Base-by-base conservation (phyloP, 1,140 invertebrate species). In the Ips nitidus region DNA sequence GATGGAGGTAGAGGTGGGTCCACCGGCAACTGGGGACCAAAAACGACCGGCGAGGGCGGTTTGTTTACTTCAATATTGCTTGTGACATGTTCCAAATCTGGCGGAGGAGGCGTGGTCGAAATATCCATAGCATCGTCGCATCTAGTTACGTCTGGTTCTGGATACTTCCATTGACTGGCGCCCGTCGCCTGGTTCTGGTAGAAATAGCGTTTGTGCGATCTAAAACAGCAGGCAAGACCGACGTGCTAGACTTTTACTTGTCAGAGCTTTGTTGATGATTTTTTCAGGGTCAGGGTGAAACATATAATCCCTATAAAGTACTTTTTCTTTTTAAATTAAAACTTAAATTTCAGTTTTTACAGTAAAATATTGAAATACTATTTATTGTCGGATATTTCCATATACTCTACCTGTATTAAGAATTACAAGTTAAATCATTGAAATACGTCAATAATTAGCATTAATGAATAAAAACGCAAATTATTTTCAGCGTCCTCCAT, bases 101-200 rank as follows among this genome's bases (percentile, higher is more conserved):
- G 63, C 2, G 71, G 75, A 52, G 86, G 86, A 43, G 86, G 86
- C 2, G 86, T 87, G 6, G 84, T 86, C 53, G 84, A 86, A 42
- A 88, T 80, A 75, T 87, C 86, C 86, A 88, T 88, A 37, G 85
- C 86, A 71, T 86, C 85, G 38, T 85, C 84, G 53, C 82, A 84
- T 52, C 84, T 81, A 43, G 78, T 81, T 64, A 84, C 79, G 69
- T 85, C 83, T 3, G 79, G 75, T 52, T 85, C 83, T 1, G 89
- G 89, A 80, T 88, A 90, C 65, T 87, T 87, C 88, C 89, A 90
- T 74, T 88, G 87, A 40, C 84, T 84, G 41, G 84, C 83, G 5
- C 85, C 85, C 39, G 82, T 86, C 45, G 73, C 75, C 63, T 82
- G 77, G 78, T 90, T 87, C 74, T 83, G 84, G 81, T 90, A 91